A percentile compares a stretch with the other conserved stretches of the same genome.
phyloP scores from a whole-genome alignment of 2,113 vertebrate species.

The Panurus biarmicus region DNA sequence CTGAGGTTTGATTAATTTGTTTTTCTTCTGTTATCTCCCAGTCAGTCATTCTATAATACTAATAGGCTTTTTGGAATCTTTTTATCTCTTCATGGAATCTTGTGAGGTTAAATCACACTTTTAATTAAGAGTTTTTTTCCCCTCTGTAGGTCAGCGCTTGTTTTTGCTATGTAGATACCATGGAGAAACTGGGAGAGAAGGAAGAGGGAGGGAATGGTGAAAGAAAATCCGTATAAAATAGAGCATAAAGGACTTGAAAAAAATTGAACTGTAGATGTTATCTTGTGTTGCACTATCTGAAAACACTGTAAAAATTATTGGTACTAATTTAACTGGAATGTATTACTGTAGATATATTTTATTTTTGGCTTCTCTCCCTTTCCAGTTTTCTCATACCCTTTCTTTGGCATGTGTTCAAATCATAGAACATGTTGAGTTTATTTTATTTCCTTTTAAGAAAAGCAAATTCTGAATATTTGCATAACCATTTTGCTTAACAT shows the following conservation, averaged over 20 bases:
- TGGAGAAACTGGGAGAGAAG: not conserved
- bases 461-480: not conserved
- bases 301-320: conserved; percentile 28
- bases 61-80: conserved; percentile 11
- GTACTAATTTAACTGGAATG: conserved; percentile 39
- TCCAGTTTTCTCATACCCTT: conserved; percentile 33
- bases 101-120: conserved; percentile 1
- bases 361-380: conserved; percentile 19
- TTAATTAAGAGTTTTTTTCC: not conserved
- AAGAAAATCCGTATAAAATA: not conserved
- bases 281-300: not conserved
- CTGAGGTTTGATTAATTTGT: conserved; percentile 25
- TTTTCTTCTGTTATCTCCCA: conserved; percentile 19
- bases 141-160: not conserved
- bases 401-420: conserved; percentile 19
- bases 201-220: not conserved
- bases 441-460: conserved; percentile 17
- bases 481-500: not conserved
- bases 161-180: not conserved
- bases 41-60: not conserved
- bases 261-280: not conserved
- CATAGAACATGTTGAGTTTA: not conserved
- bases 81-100: conserved; percentile 2
- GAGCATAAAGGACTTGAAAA: not conserved
- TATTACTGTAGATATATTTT: conserved; percentile 26